Evolutionary conservation across 2,797 vertebrate species (phyloP).

Genomic region (Ctenosaura bakeri): DNA sequence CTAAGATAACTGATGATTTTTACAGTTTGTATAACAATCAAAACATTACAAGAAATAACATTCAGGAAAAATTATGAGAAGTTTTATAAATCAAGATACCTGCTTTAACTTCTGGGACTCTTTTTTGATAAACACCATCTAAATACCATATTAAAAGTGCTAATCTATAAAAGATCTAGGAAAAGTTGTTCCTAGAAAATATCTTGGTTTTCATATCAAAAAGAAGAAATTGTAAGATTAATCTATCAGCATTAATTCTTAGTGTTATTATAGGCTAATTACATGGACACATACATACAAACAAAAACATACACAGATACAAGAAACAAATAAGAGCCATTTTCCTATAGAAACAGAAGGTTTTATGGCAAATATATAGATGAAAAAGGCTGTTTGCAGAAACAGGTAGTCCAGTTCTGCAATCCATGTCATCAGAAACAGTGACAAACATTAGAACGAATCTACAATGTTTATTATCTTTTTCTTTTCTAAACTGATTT

Average conservation of each 20-base stretch:
- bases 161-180: background rate
- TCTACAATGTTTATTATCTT: conserved; percentile 56
- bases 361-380: conserved; percentile 47
- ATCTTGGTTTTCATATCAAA: conserved; percentile 44
- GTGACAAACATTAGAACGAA: conserved; percentile 45
- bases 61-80: conserved; percentile 35
- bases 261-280: background rate
- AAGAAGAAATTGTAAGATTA: conserved; percentile 33
- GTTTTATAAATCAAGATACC: conserved; percentile 37
- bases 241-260: conserved; percentile 37
- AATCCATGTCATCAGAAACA: conserved; percentile 35
- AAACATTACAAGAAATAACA: conserved; percentile 41
- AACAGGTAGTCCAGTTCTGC: conserved; percentile 54
- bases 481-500: background rate
- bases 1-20: background rate
- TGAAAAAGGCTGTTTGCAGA: conserved; percentile 23
- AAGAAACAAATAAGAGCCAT: conserved; percentile 51
- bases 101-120: conserved; percentile 12
- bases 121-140: conserved; percentile 41
- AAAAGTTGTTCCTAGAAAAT: background rate
- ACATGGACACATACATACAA: background rate
- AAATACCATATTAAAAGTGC: conserved; percentile 47
- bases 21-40: conserved; percentile 41
- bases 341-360: conserved; percentile 48
- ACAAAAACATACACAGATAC: background rate